A percentile compares a stretch with the other conserved stretches of the same genome.
Conservation (phyloP, 2,113 vertebrate species). For the Carollia perspicillata region DNA sequence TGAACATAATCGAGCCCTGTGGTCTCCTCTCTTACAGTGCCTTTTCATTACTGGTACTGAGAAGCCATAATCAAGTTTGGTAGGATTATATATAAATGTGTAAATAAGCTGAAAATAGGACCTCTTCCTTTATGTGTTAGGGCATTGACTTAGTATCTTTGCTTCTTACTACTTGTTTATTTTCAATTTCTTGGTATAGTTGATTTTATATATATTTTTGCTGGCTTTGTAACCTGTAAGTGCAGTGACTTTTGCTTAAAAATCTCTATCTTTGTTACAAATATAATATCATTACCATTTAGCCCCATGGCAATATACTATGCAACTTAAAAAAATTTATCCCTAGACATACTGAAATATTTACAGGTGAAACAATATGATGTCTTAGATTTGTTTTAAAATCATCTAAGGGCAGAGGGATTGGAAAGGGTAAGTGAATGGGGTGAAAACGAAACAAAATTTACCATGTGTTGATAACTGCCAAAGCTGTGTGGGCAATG, state of each 20-base stretch:
- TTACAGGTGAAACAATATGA: neutral
- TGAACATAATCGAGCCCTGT: neutral
- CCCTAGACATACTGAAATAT: neutral
- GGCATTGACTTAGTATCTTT: neutral
- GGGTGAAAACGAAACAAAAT: neutral
- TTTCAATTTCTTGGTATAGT: slow-evolving; percentile 17
- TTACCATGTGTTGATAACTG: neutral
- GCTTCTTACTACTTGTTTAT: neutral
- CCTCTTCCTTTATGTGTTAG: neutral
- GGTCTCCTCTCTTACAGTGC: neutral
- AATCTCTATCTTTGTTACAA: neutral
- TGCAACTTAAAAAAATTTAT: neutral
- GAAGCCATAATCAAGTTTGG: slow-evolving; percentile 2
- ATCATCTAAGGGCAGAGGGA: neutral
- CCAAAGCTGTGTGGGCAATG: neutral
- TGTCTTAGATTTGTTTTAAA: slow-evolving; percentile 26
- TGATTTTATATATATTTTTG: neutral
- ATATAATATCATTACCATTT: neutral
- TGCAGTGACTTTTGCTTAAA: neutral
- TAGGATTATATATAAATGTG: neutral
- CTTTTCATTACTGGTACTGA: slow-evolving; percentile 14
- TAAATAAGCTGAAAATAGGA: neutral
- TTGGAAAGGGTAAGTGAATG: neutral
- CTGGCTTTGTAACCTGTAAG: neutral
- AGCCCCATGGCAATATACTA: neutral